Conservation (phyloP, 1,140 invertebrate species). For the Pteromalus puparum region DNA sequence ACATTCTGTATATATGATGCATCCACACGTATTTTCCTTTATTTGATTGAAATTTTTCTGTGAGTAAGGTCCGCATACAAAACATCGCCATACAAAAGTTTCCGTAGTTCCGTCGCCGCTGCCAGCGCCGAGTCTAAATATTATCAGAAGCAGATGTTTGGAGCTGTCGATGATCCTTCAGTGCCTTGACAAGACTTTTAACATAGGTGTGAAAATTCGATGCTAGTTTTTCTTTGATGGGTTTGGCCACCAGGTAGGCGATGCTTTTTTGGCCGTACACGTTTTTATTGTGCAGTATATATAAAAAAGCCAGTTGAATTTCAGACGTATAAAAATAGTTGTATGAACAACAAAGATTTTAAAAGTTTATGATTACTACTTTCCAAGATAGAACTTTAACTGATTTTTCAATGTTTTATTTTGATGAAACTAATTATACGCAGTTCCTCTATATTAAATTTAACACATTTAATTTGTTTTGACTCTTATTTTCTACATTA, state of each 20-base stretch:
- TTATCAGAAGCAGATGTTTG: conserved; percentile 72
- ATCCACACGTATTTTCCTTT: conserved; percentile 68
- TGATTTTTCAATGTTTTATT: too few species aligned
- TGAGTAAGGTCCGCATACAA: conserved; percentile 64
- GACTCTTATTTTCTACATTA: too few species aligned
- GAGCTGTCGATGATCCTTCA: background rate
- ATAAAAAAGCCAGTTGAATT: too few species aligned
- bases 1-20: conserved; percentile 57
- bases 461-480: too few species aligned
- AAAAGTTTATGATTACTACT: too few species aligned
- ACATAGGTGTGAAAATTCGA: background rate
- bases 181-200: conserved; percentile 15
- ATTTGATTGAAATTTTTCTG: conserved; percentile 60
- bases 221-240: background rate
- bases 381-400: too few species aligned
- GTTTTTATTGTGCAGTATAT: background rate
- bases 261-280: background rate
- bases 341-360: too few species aligned
- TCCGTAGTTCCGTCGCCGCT: conserved; percentile 54
- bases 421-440: too few species aligned
- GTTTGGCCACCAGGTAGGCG: background rate
- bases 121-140: conserved; percentile 65
- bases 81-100: conserved; percentile 72
- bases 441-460: too few species aligned
- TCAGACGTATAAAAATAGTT: too few species aligned